These are phyloP conservation scores for Pseudolycoriella hygida DNA, from an alignment of 2,888 invertebrate genomes.

Conservation along the genomic window DNA sequence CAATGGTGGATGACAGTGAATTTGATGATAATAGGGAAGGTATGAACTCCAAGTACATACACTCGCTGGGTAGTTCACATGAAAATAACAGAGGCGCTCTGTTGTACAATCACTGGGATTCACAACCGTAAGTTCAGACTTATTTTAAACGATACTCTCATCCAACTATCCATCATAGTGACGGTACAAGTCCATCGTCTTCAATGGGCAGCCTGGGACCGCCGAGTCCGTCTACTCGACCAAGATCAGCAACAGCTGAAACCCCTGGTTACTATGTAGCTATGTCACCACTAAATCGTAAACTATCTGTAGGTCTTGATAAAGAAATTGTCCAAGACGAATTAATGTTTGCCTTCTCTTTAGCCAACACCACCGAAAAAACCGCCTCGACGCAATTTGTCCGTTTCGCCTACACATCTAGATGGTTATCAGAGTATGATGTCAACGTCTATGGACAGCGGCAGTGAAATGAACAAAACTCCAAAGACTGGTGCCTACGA, in stretches of 20 bases:
- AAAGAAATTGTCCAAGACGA: too few relatives aligned
- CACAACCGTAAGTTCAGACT: conserved; percentile 10
- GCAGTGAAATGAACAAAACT: conserved; percentile 3
- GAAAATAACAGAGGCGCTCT: conserved; percentile 11
- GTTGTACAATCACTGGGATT: conserved; percentile 10
- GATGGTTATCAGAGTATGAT: conserved; percentile 1
- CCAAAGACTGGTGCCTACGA: conserved; percentile 32
- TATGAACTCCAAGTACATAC: conserved; percentile 5
- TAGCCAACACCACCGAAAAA: conserved; percentile 68
- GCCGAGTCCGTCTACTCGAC: conserved; percentile 19
- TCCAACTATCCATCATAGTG: not conserved
- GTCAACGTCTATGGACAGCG: conserved; percentile 9
- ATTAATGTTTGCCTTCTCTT: conserved; percentile 6
- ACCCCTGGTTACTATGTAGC: conserved; percentile 10
- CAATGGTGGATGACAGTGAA: conserved; percentile 35
- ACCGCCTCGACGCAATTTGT: conserved; percentile 70
- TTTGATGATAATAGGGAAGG: conserved; percentile 31
- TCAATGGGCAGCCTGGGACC: conserved; percentile 26
- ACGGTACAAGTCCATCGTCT: conserved; percentile 22
- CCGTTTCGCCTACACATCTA: conserved; percentile 65
- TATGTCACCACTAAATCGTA: conserved; percentile 9
- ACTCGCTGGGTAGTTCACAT: conserved; percentile 11
- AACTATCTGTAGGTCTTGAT: conserved; percentile 6
- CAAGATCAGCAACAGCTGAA: conserved; percentile 17
- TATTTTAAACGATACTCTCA: not conserved